Evolutionary conservation across 2,888 invertebrate genomes (phyloP).

Genomic region (Netelia melanura): DNA sequence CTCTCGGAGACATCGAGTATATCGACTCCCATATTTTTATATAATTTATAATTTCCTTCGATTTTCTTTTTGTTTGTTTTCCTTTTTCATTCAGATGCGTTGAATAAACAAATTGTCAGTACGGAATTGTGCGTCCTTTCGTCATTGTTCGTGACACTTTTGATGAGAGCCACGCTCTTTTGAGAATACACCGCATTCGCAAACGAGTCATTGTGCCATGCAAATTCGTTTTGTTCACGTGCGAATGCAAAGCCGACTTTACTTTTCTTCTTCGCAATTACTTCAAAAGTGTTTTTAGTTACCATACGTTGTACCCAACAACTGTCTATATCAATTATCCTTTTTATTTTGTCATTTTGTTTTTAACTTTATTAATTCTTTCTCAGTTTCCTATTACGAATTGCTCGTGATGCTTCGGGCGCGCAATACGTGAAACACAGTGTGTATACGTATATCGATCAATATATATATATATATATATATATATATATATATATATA

Average conservation of each 20-base stretch:
- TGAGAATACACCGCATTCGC: neutral
- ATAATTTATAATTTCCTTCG: conserved; percentile 49
- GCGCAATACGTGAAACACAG: conserved; percentile 44
- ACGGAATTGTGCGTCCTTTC: conserved; percentile 21
- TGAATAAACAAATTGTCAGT: conserved; percentile 40
- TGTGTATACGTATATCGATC: too few relatives aligned
- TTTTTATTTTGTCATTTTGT: conserved; percentile 4
- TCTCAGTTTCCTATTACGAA: conserved; percentile 22
- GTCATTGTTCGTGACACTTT: conserved; percentile 9
- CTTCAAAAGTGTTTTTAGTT: conserved; percentile 55
- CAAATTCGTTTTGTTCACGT: conserved; percentile 36
- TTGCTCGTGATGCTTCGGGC: conserved; percentile 26
- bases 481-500: neutral
- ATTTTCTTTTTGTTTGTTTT: conserved; percentile 19
- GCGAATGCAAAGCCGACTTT: conserved; percentile 6
- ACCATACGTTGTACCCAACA: conserved; percentile 44
- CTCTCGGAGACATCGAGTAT: conserved; percentile 10
- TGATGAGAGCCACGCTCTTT: conserved; percentile 15
- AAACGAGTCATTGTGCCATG: conserved; percentile 58
- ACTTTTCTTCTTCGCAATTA: conserved; percentile 2
- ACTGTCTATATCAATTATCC: conserved; percentile 16
- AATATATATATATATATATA: neutral
- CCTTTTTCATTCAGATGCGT: conserved; percentile 7
- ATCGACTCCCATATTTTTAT: conserved; percentile 49
- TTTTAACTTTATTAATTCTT: conserved; percentile 3